These are phyloP conservation scores for Drosophila tanythrix DNA, from an alignment of 2,888 invertebrate genomes.

Conservation along the genomic window DNA sequence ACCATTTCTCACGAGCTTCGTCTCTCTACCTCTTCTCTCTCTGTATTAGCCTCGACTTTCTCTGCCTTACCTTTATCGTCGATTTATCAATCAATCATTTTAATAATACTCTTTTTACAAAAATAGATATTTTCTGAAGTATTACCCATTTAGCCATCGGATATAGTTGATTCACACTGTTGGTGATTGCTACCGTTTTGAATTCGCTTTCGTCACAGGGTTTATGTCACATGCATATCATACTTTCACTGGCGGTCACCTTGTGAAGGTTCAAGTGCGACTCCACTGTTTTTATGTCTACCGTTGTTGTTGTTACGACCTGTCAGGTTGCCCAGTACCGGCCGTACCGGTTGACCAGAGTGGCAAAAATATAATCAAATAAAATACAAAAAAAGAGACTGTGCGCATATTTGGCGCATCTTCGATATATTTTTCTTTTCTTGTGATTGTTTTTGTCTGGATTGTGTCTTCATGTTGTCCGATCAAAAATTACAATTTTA, in stretches of 20 bases:
- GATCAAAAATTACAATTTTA: constrained; percentile 50
- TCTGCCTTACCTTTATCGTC: constrained; percentile 23
- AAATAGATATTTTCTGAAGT: not conserved
- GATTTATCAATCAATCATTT: constrained; percentile 52
- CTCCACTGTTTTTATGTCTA: constrained; percentile 34
- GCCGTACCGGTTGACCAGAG: constrained; percentile 52
- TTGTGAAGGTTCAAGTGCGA: constrained; percentile 75
- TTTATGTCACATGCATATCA: constrained; percentile 62
- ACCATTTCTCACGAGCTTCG: constrained; percentile 1
- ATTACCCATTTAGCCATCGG: constrained; percentile 5
- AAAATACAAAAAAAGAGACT: constrained; percentile 31
- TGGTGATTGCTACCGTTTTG: not conserved
- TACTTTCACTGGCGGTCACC: constrained; percentile 75
- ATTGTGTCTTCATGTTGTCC: constrained; percentile 36
- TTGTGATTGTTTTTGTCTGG: constrained; percentile 18
- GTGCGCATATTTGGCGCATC: constrained; percentile 51
- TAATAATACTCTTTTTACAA: constrained; percentile 8
- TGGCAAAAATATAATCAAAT: constrained; percentile 5
- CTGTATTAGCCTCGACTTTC: constrained; percentile 39
- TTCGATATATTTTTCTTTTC: constrained; percentile 15
- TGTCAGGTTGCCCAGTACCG: constrained; percentile 38
- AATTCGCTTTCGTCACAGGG: constrained; percentile 11
- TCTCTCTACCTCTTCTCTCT: not conserved
- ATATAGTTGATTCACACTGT: constrained; percentile 30
- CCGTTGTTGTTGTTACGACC: constrained; percentile 2